Base-by-base conservation (phyloP, 2,888 invertebrate species). In the Dione vanillae region DNA sequence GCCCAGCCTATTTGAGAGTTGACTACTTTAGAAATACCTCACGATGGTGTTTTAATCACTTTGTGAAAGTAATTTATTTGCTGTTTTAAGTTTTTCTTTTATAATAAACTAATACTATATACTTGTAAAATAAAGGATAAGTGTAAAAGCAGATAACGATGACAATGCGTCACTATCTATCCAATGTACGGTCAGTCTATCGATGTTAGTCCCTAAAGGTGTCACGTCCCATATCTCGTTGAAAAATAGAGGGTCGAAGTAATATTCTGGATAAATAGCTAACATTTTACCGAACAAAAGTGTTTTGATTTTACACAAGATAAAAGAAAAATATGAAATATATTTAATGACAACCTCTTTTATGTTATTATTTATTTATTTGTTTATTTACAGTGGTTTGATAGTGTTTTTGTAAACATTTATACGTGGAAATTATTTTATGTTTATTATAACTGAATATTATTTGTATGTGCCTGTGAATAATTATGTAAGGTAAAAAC, bases 231-330 rank as follows among this genome's bases (percentile, higher is more conserved):
- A 61, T 70, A 66, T 70, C 65, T 52, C 59, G 45, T n/a, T 66
- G 70, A 70, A 66, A 70, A 70, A 70, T 69, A 45, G 70, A 70
- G 66, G 70, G 66, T 66, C 70, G 16, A n/a, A 35, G 70, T 59
- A 70, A 65, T 69, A 59, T 61, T 61, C 65, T 66, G 66, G 59
- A 70, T 65, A 66, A 66, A 66, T 69, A 69, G 69, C 54, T 54
- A 37, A 47, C 69, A 69, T 70, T 70, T 52, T 45, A 52, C 20
- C 66, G 66, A 54, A 70, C 66, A 70, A 70, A 66, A 66, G 51
- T 54, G 52, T 27, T 54, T 37, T 49, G 49, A 51, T 64, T 49
- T 37, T 35, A 64, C 40, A 51, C 14, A 16, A 64, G 47, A 51
- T 49, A 64, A 27, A 51, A 64, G 37, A 19, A 40, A 35, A 54